Conservation (phyloP, 2,888 invertebrate genomes). For the Perdita meconis region DNA sequence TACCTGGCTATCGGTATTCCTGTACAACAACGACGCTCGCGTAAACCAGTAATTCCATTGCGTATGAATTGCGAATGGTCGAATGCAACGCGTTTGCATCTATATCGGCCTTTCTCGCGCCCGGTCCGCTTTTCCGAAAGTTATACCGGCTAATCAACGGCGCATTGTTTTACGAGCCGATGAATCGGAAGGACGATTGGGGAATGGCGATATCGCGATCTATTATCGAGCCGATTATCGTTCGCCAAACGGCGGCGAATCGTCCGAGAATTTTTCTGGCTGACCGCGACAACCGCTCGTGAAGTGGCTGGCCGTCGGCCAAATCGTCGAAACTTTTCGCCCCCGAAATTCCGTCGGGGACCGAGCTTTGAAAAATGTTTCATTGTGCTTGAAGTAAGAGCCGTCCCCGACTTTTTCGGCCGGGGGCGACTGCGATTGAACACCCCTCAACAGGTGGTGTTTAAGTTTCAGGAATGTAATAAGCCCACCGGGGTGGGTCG, state of each 20-base stretch:
- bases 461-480: slow-evolving; percentile 73
- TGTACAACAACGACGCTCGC: slow-evolving; percentile 75
- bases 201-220: slow-evolving; percentile 71
- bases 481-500: slow-evolving; percentile 47
- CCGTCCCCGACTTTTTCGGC: slow-evolving; percentile 60
- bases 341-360: slow-evolving; percentile 49
- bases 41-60: slow-evolving; percentile 81
- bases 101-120: slow-evolving; percentile 80
- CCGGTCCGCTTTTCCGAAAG: slow-evolving; percentile 64
- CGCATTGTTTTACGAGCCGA: slow-evolving; percentile 83
- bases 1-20: slow-evolving; percentile 72
- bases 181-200: slow-evolving; percentile 82
- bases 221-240: slow-evolving; percentile 57
- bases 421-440: slow-evolving; percentile 54
- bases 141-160: slow-evolving; percentile 83
- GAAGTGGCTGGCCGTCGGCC: slow-evolving; percentile 63
- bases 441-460: slow-evolving; percentile 72
- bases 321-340: slow-evolving; percentile 56
- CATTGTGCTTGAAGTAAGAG: slow-evolving; percentile 10
- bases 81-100: slow-evolving; percentile 56
- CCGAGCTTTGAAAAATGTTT: slow-evolving; percentile 67
- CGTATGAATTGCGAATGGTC: slow-evolving; percentile 80
- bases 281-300: slow-evolving; percentile 32
- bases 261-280: slow-evolving; percentile 50
- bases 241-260: slow-evolving; percentile 48